A percentile compares a stretch with the other conserved stretches of the same genome.
These are phyloP conservation scores for Drosophila yooni DNA, from an alignment of 2,888 invertebrate species.

Conservation along the genomic window DNA sequence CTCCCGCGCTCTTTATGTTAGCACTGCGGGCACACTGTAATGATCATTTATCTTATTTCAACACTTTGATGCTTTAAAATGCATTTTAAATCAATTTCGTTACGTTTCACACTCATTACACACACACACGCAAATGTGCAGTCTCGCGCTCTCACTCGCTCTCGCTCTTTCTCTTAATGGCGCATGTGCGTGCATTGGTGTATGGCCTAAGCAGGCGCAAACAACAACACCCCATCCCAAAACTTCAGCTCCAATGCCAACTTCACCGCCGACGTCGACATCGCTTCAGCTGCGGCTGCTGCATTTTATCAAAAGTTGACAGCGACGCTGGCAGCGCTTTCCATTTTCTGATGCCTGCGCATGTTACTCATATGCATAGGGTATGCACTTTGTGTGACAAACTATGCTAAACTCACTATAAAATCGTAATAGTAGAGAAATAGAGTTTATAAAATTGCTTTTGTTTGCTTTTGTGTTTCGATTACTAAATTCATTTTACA, in stretches of 20 bases:
- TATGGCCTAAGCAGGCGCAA: constrained; percentile 43
- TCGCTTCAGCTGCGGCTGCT: background rate
- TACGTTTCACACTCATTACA: constrained; percentile 53
- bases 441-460: background rate
- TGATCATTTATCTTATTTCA: constrained; percentile 80
- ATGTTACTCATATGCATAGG: constrained; percentile 14
- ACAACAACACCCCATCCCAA: constrained; percentile 30
- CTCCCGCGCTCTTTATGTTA: constrained; percentile 9
- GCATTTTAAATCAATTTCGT: constrained; percentile 81
- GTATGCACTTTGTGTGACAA: constrained; percentile 21
- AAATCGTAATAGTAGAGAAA: background rate
- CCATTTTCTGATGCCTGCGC: constrained; percentile 49
- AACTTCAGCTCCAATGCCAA: constrained; percentile 22
- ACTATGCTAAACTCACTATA: background rate
- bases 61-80: constrained; percentile 79
- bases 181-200: constrained; percentile 26
- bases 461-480: background rate
- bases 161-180: constrained; percentile 3
- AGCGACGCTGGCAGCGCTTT: constrained; percentile 58
- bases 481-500: background rate
- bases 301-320: constrained; percentile 31
- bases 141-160: constrained; percentile 3
- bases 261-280: background rate
- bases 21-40: constrained; percentile 50
- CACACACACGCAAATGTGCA: constrained; percentile 11